Evolutionary conservation across 2,113 vertebrate species (phyloP), one percentile per base, ranked within the genome.

Genomic region (Peucedramus taeniatus): DNA sequence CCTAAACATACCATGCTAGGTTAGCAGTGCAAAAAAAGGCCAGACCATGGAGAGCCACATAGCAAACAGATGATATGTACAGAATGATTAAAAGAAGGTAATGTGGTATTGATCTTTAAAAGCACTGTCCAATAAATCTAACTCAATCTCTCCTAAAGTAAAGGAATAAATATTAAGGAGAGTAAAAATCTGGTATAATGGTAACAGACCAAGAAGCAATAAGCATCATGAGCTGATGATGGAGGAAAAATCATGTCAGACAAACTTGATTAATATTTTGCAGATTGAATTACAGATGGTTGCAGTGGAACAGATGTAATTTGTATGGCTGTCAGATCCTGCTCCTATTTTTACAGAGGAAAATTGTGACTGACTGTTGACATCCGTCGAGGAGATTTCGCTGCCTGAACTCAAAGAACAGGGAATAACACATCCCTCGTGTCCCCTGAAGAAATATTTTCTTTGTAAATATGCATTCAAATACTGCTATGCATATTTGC

Each of bases 261-360:
- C 79, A 90, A 94, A 96, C n/a, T 76, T 76, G 92, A 94, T 96
- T 95, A 94, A 76, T 95, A 95, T 76, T 93, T 91, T 85, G 53
- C 37, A 91, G 69, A 90, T 83, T 93, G 78, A 94, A 94, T 94
- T 97, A 91, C 66, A 85, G 92, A 94, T 69, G 53, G 37, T 84
- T 93, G 82, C 70, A 93, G 57, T 85, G 70, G 53, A 96, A 85
- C 78, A 94, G 90, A 95, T 83, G 49, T 76, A 72, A 96, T 97
- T 96, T 95, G n/a, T 88, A 60, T 65, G 78, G 90, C 66, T 90
- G 95, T 95, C 96, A 96, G 87, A 92, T 75, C 61, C 80, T 87
- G 64, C 72, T 94, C 72, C 31, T 84, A 5, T 78, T 89, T 90
- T 81, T 81, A 84, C 37, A 89, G 83, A 90, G 68, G 65, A 87